A percentile compares a stretch with the other conserved stretches of the same genome.
Evolutionary conservation across 2,113 vertebrate genomes (phyloP).

Genomic region (Uria aalge): DNA sequence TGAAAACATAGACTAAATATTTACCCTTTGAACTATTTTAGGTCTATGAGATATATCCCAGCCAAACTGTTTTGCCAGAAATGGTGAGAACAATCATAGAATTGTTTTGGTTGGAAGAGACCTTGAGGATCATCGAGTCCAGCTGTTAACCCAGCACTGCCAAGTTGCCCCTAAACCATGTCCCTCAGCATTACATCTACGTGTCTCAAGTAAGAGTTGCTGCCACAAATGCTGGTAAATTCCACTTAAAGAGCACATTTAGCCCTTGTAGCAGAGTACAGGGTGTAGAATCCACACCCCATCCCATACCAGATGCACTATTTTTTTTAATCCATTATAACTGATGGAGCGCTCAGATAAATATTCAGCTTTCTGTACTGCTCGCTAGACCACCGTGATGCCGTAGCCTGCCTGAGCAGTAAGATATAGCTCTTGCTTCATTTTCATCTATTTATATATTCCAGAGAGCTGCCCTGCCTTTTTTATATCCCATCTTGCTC

Average conservation of each 20-base stretch:
- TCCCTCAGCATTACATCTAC: neutral
- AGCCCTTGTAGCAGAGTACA: neutral
- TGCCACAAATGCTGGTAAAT: neutral
- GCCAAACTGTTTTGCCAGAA: neutral
- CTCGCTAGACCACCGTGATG: rapidly evolving
- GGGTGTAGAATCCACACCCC: neutral
- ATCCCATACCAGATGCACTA: rapidly evolving
- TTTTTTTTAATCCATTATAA: neutral
- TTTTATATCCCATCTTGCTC: neutral
- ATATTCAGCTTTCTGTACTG: neutral
- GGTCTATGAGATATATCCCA: neutral
- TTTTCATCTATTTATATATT: neutral
- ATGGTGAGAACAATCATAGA: rapidly evolving
- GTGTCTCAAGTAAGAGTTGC: neutral
- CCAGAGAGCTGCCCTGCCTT: neutral
- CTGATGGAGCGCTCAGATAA: neutral
- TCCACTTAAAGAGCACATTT: too few species aligned
- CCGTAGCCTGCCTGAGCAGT: neutral
- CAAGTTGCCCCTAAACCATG: neutral
- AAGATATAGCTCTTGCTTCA: neutral
- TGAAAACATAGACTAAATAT: neutral
- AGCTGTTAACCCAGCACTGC: neutral
- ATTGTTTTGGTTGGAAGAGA: neutral
- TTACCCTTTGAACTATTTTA: neutral
- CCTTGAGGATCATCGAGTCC: neutral